Base-by-base conservation (phyloP, 2,113 vertebrate genomes). In the Eira barbara region DNA sequence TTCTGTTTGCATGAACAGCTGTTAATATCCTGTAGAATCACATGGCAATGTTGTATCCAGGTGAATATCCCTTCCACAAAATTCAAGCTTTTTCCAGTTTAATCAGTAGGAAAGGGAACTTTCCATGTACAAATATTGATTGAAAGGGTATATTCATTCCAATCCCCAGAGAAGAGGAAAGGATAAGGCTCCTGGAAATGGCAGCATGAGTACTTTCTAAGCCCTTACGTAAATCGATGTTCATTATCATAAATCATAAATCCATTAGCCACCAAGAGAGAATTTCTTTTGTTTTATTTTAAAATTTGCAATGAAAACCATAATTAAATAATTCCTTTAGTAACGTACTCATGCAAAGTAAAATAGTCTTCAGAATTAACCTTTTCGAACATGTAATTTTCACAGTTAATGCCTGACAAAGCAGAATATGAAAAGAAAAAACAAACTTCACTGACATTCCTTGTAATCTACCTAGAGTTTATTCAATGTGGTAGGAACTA, bases 181-280 rank as follows among this genome's bases (percentile, higher is more conserved):
- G 29, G 25, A 45, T 74, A 14, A 31, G 13, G 0, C 61, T 93
- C 89, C 78, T 97, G 74, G 45, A 96, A 98, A 63, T 0, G 67
- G 83, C 47, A 92, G 5, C 69, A 20, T 21, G 21, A 96, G 31
- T 31, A 63, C 49, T 92, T 98, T 97, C 94, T 94, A 98, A 96
- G 13, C 36, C 59, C 36, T 95, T 95, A 18, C 1, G 8, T 73
- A 95, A 97, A 96, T 98, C 42, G 18, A 12, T 55, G 11, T 21
- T 25, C 84, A 52, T 7, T 95, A 39, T 78, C 97, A 20, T 95
- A 98, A 98, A 96, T 98, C 95, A 92, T 78, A 79, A 95, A 94
- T 76, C 23, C 76, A 73, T 95, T 95, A 94, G 59, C 14, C 55
- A 94, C 4, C 21, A 12, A 91, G 73, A 90, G 17, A 94, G 4